Percentiles rank a stretch among this genome's conserved stretches.
These are phyloP conservation scores for Lemur catta DNA, from an alignment of 2,797 vertebrate species.

Conservation along the genomic window DNA sequence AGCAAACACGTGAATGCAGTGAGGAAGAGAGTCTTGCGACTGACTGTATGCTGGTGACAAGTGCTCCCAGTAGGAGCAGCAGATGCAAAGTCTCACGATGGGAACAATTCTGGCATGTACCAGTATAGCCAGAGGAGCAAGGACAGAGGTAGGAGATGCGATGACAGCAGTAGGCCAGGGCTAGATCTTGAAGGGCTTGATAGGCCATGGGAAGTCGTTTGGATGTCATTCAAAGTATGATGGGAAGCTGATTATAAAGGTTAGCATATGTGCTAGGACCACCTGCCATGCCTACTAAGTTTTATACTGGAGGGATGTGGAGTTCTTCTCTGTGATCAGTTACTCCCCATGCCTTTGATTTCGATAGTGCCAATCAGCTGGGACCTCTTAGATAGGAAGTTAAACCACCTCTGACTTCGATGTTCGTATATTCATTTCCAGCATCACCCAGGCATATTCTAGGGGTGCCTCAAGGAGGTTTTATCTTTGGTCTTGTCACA, in stretches of 20 bases:
- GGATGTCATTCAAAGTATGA: not conserved
- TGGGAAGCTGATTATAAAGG: not conserved
- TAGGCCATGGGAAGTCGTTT: not conserved
- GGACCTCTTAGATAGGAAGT: not conserved
- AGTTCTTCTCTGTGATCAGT: not conserved
- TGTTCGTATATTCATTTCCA: not conserved
- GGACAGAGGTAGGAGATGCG: accelerated
- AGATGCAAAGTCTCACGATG: not conserved
- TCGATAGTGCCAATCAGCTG: not conserved
- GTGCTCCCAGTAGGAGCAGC: not conserved
- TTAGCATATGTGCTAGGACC: not conserved
- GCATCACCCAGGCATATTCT: not conserved
- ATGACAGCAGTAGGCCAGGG: not conserved
- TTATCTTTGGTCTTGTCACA: not conserved
- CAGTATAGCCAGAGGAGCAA: not conserved
- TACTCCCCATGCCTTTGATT: not conserved
- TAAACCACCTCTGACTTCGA: not conserved
- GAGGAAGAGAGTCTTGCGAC: not conserved
- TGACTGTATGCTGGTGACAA: not conserved
- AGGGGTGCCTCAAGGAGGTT: not conserved
- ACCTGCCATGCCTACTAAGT: not conserved
- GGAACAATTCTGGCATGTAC: not conserved
- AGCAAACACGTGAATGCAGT: not conserved
- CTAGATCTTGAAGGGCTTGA: not conserved
- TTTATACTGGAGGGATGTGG: not conserved